Base-by-base conservation (phyloP, 2,797 vertebrate genomes). In the Geotrypetes seraphini region DNA sequence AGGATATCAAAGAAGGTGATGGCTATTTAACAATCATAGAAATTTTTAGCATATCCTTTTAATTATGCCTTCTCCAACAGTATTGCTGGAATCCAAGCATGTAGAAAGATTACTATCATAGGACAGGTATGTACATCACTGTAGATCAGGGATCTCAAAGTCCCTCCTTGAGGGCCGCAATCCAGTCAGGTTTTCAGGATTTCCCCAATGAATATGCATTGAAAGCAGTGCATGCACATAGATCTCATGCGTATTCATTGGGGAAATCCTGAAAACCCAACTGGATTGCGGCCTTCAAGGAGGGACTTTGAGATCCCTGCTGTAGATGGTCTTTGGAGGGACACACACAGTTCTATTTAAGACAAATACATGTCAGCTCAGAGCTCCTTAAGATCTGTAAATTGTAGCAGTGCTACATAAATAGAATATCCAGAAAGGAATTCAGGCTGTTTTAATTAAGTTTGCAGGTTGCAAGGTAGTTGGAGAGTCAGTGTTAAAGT, bases 1-100 rank as follows among this genome's bases (percentile, higher is more conserved):
- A 26, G 59, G 5, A 30, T 26, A 60, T 54, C 33, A 50, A 54
- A 27, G 31, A 40, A 50, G 10, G 27, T 36, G 16, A 22, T 19
- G 53, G 21, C 19, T 55, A 36, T 51, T 28, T 53, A 43, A 33
- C n/a, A 26, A 38, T 19, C 14, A 16, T n/a, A 48, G 32, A 10
- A 46, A 15, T 35, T 59, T 57, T 40, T 51, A 57, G 18, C 7
- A n/a, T 24, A 39, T 3, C 30, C 23, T 47, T n/a, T 40, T 29
- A 33, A 36, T 28, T 39, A 23, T 11, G 20, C 8, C 32, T 42
- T 45, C 9, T 41, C 10, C 43, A 36, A 43, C 39, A 20, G 16
- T 44, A 12, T 34, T 44, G 34, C 11, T 1, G 1, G 28, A n/a
- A 18, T 12, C 1, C 22, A 14, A 18, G 13, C 4, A 7, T 41